phyloP scores from a whole-genome alignment of 1,140 invertebrate genomes.

The Ceratina japonica region DNA sequence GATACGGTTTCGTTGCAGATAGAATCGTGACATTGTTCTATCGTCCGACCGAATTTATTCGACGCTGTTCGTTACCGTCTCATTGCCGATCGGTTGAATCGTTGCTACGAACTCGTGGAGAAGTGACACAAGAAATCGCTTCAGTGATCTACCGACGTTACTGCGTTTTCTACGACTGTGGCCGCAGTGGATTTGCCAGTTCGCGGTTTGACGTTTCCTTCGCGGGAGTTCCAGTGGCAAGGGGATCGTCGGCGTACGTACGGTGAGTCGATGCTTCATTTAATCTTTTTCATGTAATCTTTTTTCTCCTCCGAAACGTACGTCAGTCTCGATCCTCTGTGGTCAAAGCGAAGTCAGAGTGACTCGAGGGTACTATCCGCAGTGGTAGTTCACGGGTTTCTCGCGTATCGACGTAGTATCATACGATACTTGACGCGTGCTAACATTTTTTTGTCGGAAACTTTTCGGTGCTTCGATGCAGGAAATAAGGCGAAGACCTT shows the following conservation, averaged over 20 bases:
- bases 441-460: not conserved
- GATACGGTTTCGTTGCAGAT: constrained; percentile 15
- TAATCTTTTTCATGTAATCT: not conserved
- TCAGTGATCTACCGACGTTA: constrained; percentile 10
- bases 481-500: constrained; percentile 41
- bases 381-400: constrained; percentile 35
- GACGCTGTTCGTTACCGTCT: not conserved
- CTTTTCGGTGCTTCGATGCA: not conserved
- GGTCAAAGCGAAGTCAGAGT: not conserved
- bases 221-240: constrained; percentile 7
- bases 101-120: constrained; percentile 13
- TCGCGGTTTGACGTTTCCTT: not conserved
- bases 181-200: constrained; percentile 31
- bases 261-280: constrained; percentile 31
- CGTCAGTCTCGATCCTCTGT: not conserved
- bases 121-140: constrained; percentile 18
- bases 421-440: not conserved
- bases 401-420: constrained; percentile 4
- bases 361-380: not conserved
- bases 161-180: not conserved
- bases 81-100: not conserved
- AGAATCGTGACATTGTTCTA: not conserved
- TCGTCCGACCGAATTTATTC: not conserved
- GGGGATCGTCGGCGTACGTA: constrained; percentile 32
- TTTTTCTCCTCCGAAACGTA: not conserved